Conservation (phyloP, 64 coral and sea anemone genomes). For the Dendronephthya gigantea region DNA sequence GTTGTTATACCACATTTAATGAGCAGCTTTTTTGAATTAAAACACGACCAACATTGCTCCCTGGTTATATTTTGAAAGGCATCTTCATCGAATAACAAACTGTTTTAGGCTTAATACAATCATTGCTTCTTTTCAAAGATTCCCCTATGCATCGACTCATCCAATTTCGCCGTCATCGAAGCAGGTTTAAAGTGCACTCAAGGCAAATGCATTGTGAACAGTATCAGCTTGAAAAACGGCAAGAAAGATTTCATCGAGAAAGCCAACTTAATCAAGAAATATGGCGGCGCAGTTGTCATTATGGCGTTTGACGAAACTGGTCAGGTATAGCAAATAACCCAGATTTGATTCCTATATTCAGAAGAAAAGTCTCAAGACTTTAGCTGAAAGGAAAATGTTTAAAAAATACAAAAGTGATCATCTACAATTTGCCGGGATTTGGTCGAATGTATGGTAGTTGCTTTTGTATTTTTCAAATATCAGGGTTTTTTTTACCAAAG, state of each 20-base stretch:
- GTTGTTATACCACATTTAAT: too few relatives aligned
- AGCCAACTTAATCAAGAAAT: conserved; percentile 72
- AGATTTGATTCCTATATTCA: too few relatives aligned
- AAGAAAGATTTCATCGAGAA: conserved; percentile 85
- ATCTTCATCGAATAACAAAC: background rate
- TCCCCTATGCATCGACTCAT: conserved; percentile 96
- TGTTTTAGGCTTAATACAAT: background rate
- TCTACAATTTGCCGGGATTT: too few relatives aligned
- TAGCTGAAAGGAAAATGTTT: too few relatives aligned
- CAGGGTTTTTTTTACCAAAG: too few relatives aligned
- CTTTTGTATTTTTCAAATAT: too few relatives aligned
- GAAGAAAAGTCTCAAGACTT: too few relatives aligned
- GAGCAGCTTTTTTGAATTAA: too few relatives aligned
- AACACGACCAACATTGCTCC: too few relatives aligned
- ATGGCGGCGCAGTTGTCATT: conserved; percentile 77
- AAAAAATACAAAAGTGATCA: too few relatives aligned
- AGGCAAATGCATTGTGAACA: conserved; percentile 98
- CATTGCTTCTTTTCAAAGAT: conserved; percentile 30
- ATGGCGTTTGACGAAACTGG: conserved; percentile 98
- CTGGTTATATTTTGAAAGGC: too few relatives aligned
- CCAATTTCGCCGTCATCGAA: conserved; percentile 94
- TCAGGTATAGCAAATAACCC: conserved; percentile 55
- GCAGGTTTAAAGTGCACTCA: conserved; percentile 91
- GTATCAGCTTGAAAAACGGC: conserved; percentile 94
- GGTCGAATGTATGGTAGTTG: too few relatives aligned